These are phyloP conservation scores for Probosciger aterrimus DNA, from an alignment of 2,113 vertebrate genomes.

Conservation along the genomic window DNA sequence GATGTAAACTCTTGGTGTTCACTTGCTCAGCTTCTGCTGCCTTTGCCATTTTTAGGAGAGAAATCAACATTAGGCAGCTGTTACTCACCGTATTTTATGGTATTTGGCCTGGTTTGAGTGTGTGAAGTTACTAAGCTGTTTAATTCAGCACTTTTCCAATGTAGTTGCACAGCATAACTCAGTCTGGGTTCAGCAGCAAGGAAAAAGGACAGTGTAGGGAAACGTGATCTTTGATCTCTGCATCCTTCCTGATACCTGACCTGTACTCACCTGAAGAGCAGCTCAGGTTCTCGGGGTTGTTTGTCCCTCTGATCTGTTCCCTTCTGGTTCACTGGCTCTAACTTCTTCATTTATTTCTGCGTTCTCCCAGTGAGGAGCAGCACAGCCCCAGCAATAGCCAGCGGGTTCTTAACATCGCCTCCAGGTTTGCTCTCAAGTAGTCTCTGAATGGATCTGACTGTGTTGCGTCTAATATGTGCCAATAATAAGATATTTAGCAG, in stretches of 20 bases:
- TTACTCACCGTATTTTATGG: conserved; percentile 14
- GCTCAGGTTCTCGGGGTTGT: background rate
- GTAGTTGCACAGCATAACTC: background rate
- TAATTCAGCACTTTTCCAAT: conserved; percentile 22
- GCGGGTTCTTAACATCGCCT: background rate
- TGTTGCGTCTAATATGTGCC: background rate
- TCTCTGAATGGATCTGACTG: background rate
- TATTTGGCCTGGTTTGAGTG: background rate
- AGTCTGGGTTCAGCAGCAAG: background rate
- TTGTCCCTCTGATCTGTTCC: background rate
- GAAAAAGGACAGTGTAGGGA: background rate
- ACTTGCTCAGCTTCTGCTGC: background rate
- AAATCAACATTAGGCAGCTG: background rate
- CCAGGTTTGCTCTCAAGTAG: background rate
- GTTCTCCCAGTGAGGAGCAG: accelerated
- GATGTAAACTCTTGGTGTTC: background rate
- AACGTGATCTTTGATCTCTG: background rate
- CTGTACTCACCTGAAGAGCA: background rate
- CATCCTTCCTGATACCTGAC: background rate
- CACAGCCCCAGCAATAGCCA: background rate
- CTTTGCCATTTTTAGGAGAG: background rate
- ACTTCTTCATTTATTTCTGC: background rate
- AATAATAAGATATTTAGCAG: accelerated
- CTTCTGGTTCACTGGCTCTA: background rate
- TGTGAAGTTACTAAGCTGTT: background rate